Evolutionary conservation across 2,888 invertebrate species (phyloP).

Genomic region (Phragmatobia fuliginosa): DNA sequence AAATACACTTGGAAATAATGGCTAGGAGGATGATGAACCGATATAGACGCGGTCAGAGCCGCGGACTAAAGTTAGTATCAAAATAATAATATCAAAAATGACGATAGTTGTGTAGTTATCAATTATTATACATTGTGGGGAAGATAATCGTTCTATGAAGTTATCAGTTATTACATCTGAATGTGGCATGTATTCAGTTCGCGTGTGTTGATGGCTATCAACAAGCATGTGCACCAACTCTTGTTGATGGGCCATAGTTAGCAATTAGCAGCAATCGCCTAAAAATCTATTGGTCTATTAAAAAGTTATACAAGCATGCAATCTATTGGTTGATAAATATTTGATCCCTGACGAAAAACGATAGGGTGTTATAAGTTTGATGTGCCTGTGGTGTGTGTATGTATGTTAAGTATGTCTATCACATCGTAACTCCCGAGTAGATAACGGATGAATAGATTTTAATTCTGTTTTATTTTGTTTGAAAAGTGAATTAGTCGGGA

Average conservation of each 20-base stretch:
- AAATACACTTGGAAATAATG: no score
- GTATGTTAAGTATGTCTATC: no score
- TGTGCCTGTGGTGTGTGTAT: no score
- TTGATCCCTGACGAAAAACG: no score
- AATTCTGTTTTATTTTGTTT: no score
- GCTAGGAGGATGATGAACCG: no score
- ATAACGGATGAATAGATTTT: no score
- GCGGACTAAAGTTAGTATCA: not conserved
- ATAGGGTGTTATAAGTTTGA: no score
- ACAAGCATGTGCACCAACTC: constrained; percentile 32
- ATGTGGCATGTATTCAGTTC: constrained; percentile 19
- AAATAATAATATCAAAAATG: constrained; percentile 7
- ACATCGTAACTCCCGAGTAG: no score
- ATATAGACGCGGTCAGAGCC: no score
- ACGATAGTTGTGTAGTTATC: constrained; percentile 25
- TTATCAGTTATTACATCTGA: constrained; percentile 50
- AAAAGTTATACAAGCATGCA: not conserved
- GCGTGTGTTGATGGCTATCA: constrained; percentile 36
- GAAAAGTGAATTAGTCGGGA: no score
- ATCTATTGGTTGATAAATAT: not conserved
- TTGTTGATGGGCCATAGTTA: constrained; percentile 4
- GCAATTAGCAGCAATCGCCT: not conserved
- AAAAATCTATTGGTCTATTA: not conserved
- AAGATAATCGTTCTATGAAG: constrained; percentile 18
- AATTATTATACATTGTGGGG: constrained; percentile 40